Percentiles rank a stretch among this genome's conserved stretches.
Evolutionary conservation across 2,888 invertebrate species (phyloP).

Genomic region (Quadroppia sp.): DNA sequence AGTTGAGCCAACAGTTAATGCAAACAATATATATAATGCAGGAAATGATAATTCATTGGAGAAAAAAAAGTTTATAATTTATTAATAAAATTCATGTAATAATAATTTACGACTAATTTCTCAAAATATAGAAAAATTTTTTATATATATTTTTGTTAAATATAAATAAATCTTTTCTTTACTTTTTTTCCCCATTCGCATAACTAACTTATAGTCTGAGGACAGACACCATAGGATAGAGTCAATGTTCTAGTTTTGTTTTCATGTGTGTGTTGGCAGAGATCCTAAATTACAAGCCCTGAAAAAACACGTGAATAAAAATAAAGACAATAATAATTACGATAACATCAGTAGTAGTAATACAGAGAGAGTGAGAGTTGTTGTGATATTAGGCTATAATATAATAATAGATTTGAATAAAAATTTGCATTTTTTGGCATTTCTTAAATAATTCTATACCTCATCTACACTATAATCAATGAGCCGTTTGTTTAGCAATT

Average conservation of each 20-base stretch:
- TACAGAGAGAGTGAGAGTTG: too few species aligned
- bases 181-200: too few species aligned
- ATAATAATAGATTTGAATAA: too few species aligned
- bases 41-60: not conserved
- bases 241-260: not conserved
- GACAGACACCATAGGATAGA: not conserved
- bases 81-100: not conserved
- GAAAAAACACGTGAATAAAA: not conserved
- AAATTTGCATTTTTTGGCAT: too few species aligned
- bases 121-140: not conserved
- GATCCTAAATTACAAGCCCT: constrained; percentile 19
- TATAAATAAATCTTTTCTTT: too few species aligned
- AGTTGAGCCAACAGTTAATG: not conserved
- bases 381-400: too few species aligned
- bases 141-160: too few species aligned
- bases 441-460: too few species aligned
- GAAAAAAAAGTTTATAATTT: not conserved
- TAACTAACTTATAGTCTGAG: not conserved
- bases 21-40: not conserved
- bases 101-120: not conserved
- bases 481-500: not conserved
- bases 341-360: not conserved
- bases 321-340: not conserved
- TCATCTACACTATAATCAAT: not conserved
- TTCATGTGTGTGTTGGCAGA: constrained; percentile 1